Evolutionary conservation across 2,797 vertebrate genomes (phyloP).

Genomic region (Crocidura indochinensis): DNA sequence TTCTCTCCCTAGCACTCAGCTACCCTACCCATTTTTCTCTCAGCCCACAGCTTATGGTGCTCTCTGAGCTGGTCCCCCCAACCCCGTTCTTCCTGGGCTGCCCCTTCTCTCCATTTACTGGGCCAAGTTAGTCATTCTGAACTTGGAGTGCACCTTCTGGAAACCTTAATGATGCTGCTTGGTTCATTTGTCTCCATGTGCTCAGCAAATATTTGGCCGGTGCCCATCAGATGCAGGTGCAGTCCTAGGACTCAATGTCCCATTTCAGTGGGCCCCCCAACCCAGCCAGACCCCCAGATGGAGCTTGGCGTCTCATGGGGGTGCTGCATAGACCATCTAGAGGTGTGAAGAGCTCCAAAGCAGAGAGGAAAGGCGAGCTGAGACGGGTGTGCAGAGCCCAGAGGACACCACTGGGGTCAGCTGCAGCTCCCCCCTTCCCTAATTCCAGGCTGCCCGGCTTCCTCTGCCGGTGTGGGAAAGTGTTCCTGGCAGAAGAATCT

Average conservation of each 20-base stretch:
- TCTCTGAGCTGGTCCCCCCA: background rate
- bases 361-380: background rate
- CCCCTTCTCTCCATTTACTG: background rate
- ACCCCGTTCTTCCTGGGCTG: background rate
- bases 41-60: background rate
- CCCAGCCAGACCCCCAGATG: too few relatives aligned
- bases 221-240: background rate
- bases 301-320: background rate
- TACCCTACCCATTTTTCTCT: background rate
- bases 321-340: too few relatives aligned
- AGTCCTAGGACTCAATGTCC: background rate
- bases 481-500: background rate
- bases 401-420: background rate
- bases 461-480: slow-evolving; percentile 1
- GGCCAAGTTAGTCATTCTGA: background rate
- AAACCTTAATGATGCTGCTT: background rate
- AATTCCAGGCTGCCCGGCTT: background rate
- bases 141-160: background rate
- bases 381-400: background rate
- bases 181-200: background rate
- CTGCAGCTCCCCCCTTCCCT: background rate
- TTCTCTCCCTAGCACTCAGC: too few relatives aligned
- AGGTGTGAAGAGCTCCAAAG: background rate
- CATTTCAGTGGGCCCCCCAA: too few relatives aligned
- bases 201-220: background rate